Conservation (phyloP, 2,888 invertebrate genomes). For the Standfussiana lucernea region DNA sequence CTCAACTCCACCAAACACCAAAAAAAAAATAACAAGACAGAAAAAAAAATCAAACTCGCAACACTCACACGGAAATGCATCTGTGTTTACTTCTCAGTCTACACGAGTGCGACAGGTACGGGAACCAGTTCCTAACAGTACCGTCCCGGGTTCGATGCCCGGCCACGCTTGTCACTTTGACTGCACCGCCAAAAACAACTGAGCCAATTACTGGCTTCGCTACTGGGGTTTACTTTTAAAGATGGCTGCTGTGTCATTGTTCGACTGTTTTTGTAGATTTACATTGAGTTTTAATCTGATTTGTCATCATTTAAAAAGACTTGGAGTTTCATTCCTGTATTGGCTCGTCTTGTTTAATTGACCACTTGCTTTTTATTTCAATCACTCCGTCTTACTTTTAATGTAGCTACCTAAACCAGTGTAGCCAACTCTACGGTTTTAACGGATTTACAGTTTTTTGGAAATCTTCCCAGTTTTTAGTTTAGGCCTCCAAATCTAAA, state of each 20-base stretch:
- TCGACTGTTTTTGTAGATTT: neutral
- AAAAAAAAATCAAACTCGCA: conserved; percentile 21
- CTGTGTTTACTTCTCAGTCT: conserved; percentile 51
- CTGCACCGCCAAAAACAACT: conserved; percentile 61
- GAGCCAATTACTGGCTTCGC: conserved; percentile 60
- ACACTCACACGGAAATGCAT: conserved; percentile 63
- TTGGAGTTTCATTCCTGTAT: neutral
- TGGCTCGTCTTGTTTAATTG: neutral
- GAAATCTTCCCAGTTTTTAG: too few relatives aligned
- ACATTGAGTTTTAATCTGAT: neutral
- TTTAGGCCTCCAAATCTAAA: too few relatives aligned
- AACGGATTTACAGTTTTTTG: too few relatives aligned
- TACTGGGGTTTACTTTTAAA: conserved; percentile 18
- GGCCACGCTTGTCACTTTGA: conserved; percentile 65
- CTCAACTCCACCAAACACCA: neutral
- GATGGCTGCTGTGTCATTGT: conserved; percentile 2
- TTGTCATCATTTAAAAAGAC: neutral
- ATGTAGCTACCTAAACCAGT: too few relatives aligned
- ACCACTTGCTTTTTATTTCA: neutral
- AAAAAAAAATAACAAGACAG: neutral
- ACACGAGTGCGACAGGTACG: conserved; percentile 56
- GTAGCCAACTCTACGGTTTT: too few relatives aligned
- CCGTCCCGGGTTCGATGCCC: conserved; percentile 79
- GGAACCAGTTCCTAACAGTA: conserved; percentile 76
- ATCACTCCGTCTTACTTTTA: too few relatives aligned